These are phyloP conservation scores for Morinoia aosen DNA, from an alignment of 2,888 invertebrate genomes.

Conservation along the genomic window DNA sequence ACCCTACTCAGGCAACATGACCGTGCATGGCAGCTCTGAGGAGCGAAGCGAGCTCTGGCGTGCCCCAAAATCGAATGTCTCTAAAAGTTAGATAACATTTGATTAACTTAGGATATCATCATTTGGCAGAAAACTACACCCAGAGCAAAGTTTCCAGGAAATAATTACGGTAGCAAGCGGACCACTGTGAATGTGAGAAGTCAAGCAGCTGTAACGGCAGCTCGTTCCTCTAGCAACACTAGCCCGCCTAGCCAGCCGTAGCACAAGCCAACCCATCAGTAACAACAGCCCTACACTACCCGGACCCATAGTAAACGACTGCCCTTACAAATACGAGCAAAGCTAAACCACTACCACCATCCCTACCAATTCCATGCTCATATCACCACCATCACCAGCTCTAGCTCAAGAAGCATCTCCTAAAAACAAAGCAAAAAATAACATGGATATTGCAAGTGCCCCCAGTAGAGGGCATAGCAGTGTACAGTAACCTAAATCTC, in stretches of 20 bases:
- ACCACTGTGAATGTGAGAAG: neutral
- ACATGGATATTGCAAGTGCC: constrained; percentile 1
- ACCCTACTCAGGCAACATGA: neutral
- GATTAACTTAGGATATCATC: constrained; percentile 23
- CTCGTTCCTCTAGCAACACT: neutral
- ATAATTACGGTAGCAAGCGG: neutral
- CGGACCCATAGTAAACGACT: neutral
- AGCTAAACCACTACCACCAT: neutral
- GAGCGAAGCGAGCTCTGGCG: neutral
- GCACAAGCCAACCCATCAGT: neutral
- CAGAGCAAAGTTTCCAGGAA: neutral
- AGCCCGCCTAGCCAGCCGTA: neutral
- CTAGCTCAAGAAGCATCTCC: neutral
- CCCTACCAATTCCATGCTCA: neutral
- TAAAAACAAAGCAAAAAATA: neutral
- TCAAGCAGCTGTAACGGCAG: neutral
- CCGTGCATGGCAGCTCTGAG: neutral
- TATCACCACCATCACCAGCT: neutral
- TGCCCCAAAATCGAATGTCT: neutral
- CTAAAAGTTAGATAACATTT: constrained; percentile 14
- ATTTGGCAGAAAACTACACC: constrained; percentile 9
- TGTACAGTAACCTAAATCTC: neutral
- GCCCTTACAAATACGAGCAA: neutral
- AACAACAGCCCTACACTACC: neutral
- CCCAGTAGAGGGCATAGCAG: neutral